These are phyloP conservation scores for Phalanger gymnotis DNA, from an alignment of 2,797 vertebrate genomes.

Conservation along the genomic window DNA sequence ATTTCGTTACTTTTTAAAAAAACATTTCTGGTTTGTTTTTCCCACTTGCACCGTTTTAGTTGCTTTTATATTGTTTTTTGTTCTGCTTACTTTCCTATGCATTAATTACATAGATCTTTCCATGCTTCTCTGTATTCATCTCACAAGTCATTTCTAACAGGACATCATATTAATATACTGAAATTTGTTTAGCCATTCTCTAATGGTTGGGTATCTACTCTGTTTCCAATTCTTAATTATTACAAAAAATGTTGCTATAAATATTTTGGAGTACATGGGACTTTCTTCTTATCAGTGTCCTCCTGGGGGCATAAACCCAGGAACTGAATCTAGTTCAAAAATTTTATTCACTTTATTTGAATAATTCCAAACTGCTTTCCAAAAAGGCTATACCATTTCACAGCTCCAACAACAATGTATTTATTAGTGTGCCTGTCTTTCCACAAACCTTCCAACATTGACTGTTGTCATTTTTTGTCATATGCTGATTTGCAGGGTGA, in stretches of 20 bases:
- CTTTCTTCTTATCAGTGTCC: too few relatives aligned
- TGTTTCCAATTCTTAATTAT: background rate
- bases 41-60: background rate
- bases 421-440: background rate
- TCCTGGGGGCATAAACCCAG: background rate
- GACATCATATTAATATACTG: background rate
- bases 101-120: background rate
- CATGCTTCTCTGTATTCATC: background rate
- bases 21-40: background rate
- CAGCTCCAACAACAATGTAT: background rate
- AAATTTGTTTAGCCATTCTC: background rate
- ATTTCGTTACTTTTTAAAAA: background rate
- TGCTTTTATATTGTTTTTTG: background rate
- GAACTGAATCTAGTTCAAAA: background rate
- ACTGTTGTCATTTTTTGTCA: background rate
- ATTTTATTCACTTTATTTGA: background rate
- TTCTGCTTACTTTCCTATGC: background rate
- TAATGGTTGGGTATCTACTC: background rate
- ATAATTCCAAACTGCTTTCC: background rate
- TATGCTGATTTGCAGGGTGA: background rate
- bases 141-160: background rate
- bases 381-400: background rate
- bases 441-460: background rate
- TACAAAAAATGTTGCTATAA: background rate
- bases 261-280: background rate